These are phyloP conservation scores for Heliconius aoede DNA, from an alignment of 2,888 invertebrate genomes.

Conservation along the genomic window DNA sequence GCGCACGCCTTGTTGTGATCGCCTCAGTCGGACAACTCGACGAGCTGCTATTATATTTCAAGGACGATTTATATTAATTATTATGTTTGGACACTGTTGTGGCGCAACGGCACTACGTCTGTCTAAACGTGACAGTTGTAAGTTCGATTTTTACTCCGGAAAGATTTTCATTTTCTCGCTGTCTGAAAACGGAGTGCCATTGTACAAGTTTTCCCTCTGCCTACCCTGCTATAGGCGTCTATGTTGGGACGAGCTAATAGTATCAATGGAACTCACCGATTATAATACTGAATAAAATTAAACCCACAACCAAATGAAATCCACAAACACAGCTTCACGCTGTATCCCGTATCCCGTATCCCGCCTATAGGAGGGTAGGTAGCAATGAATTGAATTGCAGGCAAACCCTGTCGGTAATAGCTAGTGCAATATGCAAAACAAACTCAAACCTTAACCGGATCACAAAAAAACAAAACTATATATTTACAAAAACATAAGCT, in stretches of 20 bases:
- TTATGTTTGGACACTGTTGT: background rate
- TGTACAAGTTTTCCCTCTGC: too few relatives aligned
- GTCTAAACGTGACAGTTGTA: background rate
- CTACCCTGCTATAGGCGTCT: too few relatives aligned
- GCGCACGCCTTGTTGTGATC: conserved; percentile 1
- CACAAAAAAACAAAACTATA: background rate
- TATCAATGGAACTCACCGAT: too few relatives aligned
- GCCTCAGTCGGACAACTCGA: background rate
- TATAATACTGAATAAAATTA: too few relatives aligned
- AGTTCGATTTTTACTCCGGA: background rate
- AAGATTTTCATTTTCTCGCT: too few relatives aligned
- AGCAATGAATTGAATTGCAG: too few relatives aligned
- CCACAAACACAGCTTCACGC: too few relatives aligned
- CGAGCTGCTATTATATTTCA: background rate
- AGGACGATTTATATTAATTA: background rate
- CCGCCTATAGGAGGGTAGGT: too few relatives aligned
- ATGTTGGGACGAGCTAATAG: too few relatives aligned
- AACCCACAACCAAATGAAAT: too few relatives aligned
- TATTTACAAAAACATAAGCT: background rate
- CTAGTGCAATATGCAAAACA: background rate
- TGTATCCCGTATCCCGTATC: too few relatives aligned
- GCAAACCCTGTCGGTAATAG: background rate
- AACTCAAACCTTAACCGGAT: background rate
- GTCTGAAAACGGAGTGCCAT: too few relatives aligned
- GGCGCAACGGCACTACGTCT: background rate